Evolutionary conservation across 2,797 vertebrate genomes (phyloP), one percentile per base, ranked within the genome.

Genomic region (Pangasius larnaudii): DNA sequence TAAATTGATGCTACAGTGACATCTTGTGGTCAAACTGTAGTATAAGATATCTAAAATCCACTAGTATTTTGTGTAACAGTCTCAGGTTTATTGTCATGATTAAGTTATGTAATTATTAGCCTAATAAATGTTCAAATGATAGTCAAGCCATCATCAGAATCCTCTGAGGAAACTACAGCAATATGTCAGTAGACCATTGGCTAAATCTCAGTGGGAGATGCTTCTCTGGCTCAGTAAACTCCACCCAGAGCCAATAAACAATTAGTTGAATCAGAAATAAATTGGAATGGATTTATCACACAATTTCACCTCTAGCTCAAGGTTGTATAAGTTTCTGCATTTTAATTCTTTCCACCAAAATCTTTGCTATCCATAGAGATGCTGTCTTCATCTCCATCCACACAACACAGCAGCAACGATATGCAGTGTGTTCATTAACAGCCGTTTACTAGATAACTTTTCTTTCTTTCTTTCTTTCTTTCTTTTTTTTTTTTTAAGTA

Each of bases 201-300:
- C 84, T 85, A 14, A 86, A 56, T 87, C 89, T 87, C 79, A 27
- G 5, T 53, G 53, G 65, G 24, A 58, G 59, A 67, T 1, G 24
- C 0, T 59, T 81, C 49, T 27, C 53, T 1, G 42, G 77, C 46
- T 49, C 33, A n/a, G 5, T 1, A 22, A 27, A 19, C 42, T 46
- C 42, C 42, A 46, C 42, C 42, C 18, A 58, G 56, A 58, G 56
- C 56, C 56, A 22, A 65, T 65, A 30, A 65, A 65, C 61, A n/a
- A 67, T 24, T 8, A 61, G 14, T 33, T 67, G 27, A 67, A 16
- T 67, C 3, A 30, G 13, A 33, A 33, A 67, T 33, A 16, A 46
- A 16, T 18, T 33, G 1, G 30, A 67, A 16, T 67, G 30, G 65
- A 67, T 67, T 67, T 33, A 16, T 33, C 13, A 33, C n/a, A 71